Base-by-base conservation (phyloP, 2,888 invertebrate genomes). In the Eretmocerus hayati region DNA sequence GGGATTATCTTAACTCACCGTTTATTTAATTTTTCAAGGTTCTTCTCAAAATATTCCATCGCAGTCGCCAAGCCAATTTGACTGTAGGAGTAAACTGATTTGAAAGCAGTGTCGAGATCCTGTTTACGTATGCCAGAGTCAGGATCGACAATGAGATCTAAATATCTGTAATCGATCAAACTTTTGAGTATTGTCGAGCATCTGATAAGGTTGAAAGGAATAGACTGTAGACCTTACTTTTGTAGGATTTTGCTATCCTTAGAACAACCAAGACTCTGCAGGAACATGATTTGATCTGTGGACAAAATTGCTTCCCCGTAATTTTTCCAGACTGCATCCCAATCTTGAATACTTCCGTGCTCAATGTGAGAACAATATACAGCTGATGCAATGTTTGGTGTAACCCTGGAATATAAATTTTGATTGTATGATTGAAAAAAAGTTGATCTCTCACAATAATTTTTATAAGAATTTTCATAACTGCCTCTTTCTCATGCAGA, bases 321-420 rank as follows among this genome's bases (percentile, higher is more conserved):
- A 53, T 80, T 77, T 0, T 74, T 56, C 78, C 83, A 87, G 20
- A 88, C 69, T 58, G 75, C 79, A 1, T 81, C 61, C 78, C 86
- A 91, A 53, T 86, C 82, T 0, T 63, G 64, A n/a, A 64, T 59
- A 0, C 71, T 72, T 0, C 86, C 87, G 19, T 80, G 63, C n/a
- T 81, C 77, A 2, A 91, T 74, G 1, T 78, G 86, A 18, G 81
- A 81, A 64, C 91, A 91, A 71, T 89, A 90, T 1, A 90, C 85
- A 42, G 81, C 77, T 20, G 76, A 70, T 43, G 85, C 81, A 42
- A 82, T 75, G 62, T 90, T 85, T 6, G 77, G 77, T 19, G 79
- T 74, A 48, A 82, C 74, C 22, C 80, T 77, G 11, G 2, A 46
- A n/a, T 1, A n/a, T n/a, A n/a, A n/a, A n/a, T 16, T 15, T n/a